phyloP scores from a whole-genome alignment of 2,888 invertebrate species.

The Spisula subtruncata region DNA sequence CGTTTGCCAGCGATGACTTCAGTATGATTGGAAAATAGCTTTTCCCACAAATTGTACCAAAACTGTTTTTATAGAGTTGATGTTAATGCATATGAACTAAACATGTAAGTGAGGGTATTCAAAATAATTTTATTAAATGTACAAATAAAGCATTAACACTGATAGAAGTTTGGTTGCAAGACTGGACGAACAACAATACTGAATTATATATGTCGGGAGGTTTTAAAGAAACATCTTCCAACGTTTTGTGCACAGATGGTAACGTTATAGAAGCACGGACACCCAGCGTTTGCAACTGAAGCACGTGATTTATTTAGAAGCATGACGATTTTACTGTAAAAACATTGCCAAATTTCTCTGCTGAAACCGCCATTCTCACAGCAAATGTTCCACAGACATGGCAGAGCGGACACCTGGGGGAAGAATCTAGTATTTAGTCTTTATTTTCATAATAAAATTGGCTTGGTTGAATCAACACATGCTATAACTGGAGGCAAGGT shows the following conservation, averaged over 20 bases:
- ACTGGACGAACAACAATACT: too few relatives aligned
- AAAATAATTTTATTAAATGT: too few relatives aligned
- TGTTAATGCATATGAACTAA: too few relatives aligned
- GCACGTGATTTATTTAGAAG: not conserved
- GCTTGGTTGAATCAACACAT: conserved; percentile 63
- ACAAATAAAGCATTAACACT: too few relatives aligned
- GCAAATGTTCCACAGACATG: conserved; percentile 47
- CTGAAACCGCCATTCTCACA: conserved; percentile 41
- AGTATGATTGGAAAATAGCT: too few relatives aligned
- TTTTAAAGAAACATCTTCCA: not conserved
- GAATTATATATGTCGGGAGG: too few relatives aligned
- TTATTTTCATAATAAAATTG: conserved; percentile 72
- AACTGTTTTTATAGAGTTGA: too few relatives aligned
- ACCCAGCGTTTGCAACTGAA: not conserved
- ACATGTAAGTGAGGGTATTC: too few relatives aligned
- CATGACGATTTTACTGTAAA: not conserved
- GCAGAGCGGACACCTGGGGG: conserved; percentile 55
- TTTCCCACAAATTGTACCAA: too few relatives aligned
- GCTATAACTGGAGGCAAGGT: conserved; percentile 46
- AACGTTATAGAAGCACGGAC: not conserved
- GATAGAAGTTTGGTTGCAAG: too few relatives aligned
- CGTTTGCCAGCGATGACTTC: too few relatives aligned
- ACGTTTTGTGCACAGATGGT: not conserved
- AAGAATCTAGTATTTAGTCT: conserved; percentile 69
- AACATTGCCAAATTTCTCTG: conserved; percentile 26